Evolutionary conservation across 2,888 invertebrate genomes (phyloP), one percentile per base, ranked within the genome.

Genomic region (Caenorhabditis sulstoni): DNA sequence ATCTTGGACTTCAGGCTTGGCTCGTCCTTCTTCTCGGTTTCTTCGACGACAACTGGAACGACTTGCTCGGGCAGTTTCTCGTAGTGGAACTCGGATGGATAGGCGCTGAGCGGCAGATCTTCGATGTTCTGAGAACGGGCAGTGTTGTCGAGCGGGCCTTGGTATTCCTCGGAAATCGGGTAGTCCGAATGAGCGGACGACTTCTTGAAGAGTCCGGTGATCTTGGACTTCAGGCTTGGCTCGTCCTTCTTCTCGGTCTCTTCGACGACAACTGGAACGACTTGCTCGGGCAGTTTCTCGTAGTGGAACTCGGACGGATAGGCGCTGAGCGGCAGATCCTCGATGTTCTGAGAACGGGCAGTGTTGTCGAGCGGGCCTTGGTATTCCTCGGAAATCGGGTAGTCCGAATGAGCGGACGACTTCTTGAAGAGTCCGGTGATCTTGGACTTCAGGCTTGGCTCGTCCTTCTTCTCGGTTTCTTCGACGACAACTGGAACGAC

Each of bases 181-280:
- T 84, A 86, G 71, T 85, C 85, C n/a, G 64, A 67, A 37, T 83
- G 76, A n/a, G 83, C 81, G 9, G 81, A 59, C 16, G 77, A 53
- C 45, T 62, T 66, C 59, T 84, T 85, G 84, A 70, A 57, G 3
- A 68, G 50, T 50, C 68, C 58, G 4, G 55, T 49, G 49, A 68
- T 77, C 70, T 77, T 70, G 47, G 45, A 52, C 37, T 45, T 52
- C 16, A 61, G 18, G 14, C 23, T 52, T 22, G 22, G 50, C 12
- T 50, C 50, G 23, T 50, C 50, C 50, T 50, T 50, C 50, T 64
- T 57, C 41, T 57, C 58, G 29, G 71, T 71, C 23, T 81, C 78
- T 20, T 55, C 68, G 14, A 50, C 22, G 1, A 64, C 64, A 18
- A 64, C 64, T 64, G 64, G 64, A 20, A 64, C 35, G 23, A 47